Conservation (phyloP, 2,797 vertebrate genomes). For the Diplodus puntazzo region DNA sequence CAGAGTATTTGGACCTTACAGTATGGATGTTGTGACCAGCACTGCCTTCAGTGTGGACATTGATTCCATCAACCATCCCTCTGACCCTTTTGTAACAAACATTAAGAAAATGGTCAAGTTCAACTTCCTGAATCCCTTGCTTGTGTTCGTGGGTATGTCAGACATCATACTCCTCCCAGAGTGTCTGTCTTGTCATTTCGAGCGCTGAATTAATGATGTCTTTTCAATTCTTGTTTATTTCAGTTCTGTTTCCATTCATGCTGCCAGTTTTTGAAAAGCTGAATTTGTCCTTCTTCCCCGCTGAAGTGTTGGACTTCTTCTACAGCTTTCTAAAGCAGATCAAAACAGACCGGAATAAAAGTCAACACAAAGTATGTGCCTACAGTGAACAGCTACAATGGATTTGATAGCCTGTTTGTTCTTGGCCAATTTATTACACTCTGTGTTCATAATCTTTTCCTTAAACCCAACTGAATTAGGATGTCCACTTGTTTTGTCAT, state of each 20-base stretch:
- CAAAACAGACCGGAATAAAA: conserved; percentile 64
- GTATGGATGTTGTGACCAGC: conserved; percentile 88
- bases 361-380: conserved; percentile 47
- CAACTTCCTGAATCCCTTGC: conserved; percentile 73
- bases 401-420: not conserved
- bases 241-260: conserved; percentile 74
- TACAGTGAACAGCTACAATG: not conserved
- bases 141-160: conserved; percentile 76
- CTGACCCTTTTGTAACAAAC: conserved; percentile 84
- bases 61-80: conserved; percentile 84
- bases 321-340: conserved; percentile 58
- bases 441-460: not conserved
- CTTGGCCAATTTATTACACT: not conserved
- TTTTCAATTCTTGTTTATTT: conserved; percentile 21
- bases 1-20: conserved; percentile 86
- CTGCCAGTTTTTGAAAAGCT: conserved; percentile 48
- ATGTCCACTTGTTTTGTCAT: not conserved
- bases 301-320: conserved; percentile 55
- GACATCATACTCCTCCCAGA: not conserved
- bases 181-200: not conserved
- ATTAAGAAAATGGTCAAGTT: conserved; percentile 84
- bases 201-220: not conserved
- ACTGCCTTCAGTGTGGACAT: conserved; percentile 86
- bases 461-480: not conserved
- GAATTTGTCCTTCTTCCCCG: conserved; percentile 56